Base-by-base conservation (phyloP, 2,797 vertebrate genomes). In the Myotis planiceps region DNA sequence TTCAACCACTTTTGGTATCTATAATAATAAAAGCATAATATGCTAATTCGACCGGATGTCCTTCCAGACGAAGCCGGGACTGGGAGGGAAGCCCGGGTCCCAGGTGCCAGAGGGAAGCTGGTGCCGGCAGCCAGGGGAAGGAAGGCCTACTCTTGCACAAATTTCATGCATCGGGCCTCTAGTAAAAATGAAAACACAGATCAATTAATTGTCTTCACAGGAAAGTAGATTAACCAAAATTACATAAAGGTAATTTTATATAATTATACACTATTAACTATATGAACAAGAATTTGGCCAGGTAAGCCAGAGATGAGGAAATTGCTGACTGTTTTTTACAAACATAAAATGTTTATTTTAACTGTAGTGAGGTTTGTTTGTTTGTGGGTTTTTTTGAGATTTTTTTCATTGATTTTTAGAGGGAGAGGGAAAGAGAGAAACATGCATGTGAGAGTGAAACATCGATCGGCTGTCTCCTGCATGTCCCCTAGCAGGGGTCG, bases 301-400 rank as follows among this genome's bases (percentile, higher is more conserved):
- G n/a, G 27, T 92, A 12, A 87, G 27, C 45, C 15, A 42, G 74
- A 45, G 42, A 75, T 89, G 39, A 85, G 12, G 49, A 88, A 75
- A 75, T 79, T 69, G 15, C 25, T 93, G 29, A 29, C 74, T 63
- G 10, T 88, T 95, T 93, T 95, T 93, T 55, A 82, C 74, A 91
- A 88, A 80, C 34, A 72, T 34, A 86, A 87, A 79, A 83, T 55
- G 18, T 91, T 96, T 49, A 53, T 42, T 47, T 58, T 39, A 47
- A 51, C 25, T 78, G 2, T 69, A 34, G 39, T 69, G 32, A 91
- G 42, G 55, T 91, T 78, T 60, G 47, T 83, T 60, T 89, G 92
- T 69, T 53, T 15, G 21, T 72, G 47, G 14, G 47, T 5, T 47
- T 47, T 90, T 78, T 60, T 37, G 15, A n/a, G 15, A 32, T 65